Evolutionary conservation across 2,797 vertebrate species (phyloP), one percentile per base, ranked within the genome.

Genomic region (Sebastes jordani): DNA sequence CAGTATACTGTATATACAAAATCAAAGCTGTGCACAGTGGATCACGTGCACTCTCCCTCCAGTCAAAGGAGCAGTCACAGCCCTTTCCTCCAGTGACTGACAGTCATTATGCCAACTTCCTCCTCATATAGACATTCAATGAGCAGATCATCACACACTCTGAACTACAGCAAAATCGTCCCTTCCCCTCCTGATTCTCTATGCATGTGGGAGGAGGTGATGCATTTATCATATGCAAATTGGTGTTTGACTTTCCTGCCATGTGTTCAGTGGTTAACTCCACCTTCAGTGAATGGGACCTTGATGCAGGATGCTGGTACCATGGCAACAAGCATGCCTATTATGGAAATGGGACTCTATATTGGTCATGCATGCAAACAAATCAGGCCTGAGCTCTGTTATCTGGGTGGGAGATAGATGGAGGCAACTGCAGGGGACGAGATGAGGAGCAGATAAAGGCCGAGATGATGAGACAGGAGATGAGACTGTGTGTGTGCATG

Each of bases 271-370:
- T 30, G 16, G 29, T 32, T 74, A 69, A 81, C 63, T 82, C 63
- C 79, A 64, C 83, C 81, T 66, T 74, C 76, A 49, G 9, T 68
- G 76, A 88, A 85, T 80, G 74, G 64, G 76, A 27, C 77, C 38
- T 67, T 71, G 61, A 79, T 77, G 38, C 60, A 80, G 54, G 80
- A 82, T 83, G 81, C 76, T 49, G 79, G 65, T 84, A n/a, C 87
- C 84, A 92, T 91, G 84, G 88, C 86, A 92, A 91, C 91, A 84
- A 83, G 71, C 14, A 75, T 83, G 80, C 71, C 75, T 67, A 81
- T 88, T 83, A 91, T 86, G 88, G 66, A 89, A 87, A 90, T 82
- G 56, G 60, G 58, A 29, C 54, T 70, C 34, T 69, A 67, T n/a
- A 52, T 76, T 8, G 22, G 74, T 75, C 16, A 74, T 66, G 74